A percentile compares a stretch with the other conserved stretches of the same genome.
Evolutionary conservation across 2,888 invertebrate genomes (phyloP).

Genomic region (Diaphora mendica): DNA sequence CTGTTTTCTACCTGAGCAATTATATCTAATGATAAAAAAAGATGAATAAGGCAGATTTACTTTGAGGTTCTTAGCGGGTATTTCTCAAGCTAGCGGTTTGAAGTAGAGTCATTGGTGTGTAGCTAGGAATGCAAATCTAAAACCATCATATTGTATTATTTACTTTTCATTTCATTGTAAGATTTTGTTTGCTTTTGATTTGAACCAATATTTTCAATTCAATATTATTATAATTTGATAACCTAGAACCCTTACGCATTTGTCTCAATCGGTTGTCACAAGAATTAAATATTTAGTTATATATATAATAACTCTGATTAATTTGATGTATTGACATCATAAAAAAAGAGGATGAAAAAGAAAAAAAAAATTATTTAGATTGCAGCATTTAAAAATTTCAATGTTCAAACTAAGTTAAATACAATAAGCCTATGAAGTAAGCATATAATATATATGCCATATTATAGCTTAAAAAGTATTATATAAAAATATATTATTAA

Average conservation of each 20-base stretch:
- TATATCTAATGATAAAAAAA: too few species aligned
- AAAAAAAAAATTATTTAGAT: background rate
- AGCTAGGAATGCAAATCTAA: background rate
- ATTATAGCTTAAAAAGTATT: background rate
- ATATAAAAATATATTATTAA: background rate
- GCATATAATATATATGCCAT: too few species aligned
- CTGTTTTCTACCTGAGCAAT: too few species aligned
- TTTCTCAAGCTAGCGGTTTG: too few species aligned
- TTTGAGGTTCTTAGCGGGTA: background rate
- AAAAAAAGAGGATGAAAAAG: background rate
- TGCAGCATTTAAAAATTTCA: background rate
- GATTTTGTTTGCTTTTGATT: background rate
- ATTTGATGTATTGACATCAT: background rate
- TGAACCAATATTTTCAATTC: background rate
- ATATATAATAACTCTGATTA: background rate
- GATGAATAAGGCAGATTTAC: background rate
- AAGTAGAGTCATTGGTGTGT: background rate
- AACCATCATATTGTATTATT: background rate
- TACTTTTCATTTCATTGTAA: background rate
- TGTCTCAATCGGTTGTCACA: background rate
- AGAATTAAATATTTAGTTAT: background rate
- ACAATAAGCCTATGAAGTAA: background rate
- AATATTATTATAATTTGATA: background rate
- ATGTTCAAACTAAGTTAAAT: background rate
- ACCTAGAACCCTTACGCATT: background rate